Percentiles rank a stretch among this genome's conserved stretches.
phyloP scores from a whole-genome alignment of 2,888 invertebrate species.

The Callyntrura sp. region DNA sequence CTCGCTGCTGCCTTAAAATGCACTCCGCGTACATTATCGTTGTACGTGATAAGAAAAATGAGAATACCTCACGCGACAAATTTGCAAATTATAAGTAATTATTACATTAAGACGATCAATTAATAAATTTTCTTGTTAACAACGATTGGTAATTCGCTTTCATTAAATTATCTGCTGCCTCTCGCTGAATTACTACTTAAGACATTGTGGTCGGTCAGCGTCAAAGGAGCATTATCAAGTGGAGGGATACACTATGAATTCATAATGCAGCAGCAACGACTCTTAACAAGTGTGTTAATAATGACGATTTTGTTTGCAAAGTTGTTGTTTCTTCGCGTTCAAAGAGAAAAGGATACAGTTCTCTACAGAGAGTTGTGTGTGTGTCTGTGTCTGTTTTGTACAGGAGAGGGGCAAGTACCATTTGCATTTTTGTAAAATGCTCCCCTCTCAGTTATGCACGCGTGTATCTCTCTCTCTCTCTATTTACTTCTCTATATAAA shows the following conservation, averaged over 20 bases:
- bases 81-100: constrained; percentile 64
- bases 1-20: neutral
- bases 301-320: constrained; percentile 36
- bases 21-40: neutral
- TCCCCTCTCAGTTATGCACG: neutral
- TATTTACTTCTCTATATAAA: neutral
- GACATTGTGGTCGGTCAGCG: constrained; percentile 61
- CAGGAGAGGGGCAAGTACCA: neutral
- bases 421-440: constrained; percentile 8
- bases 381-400: neutral
- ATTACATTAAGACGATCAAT: constrained; percentile 64
- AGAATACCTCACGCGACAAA: constrained; percentile 66
- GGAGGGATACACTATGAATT: neutral
- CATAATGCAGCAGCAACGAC: neutral
- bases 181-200: constrained; percentile 32
- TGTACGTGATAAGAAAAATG: neutral
- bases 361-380: neutral
- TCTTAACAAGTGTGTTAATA: constrained; percentile 27
- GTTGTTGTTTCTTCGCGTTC: constrained; percentile 26
- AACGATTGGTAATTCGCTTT: constrained; percentile 67
- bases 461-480: neutral
- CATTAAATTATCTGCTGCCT: constrained; percentile 41
- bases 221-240: constrained; percentile 52
- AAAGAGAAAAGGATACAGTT: constrained; percentile 21
- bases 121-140: constrained; percentile 75